A percentile compares a stretch with the other conserved stretches of the same genome.
These are phyloP conservation scores for Chrysocyon brachyurus DNA, from an alignment of 2,797 vertebrate species.

Conservation along the genomic window DNA sequence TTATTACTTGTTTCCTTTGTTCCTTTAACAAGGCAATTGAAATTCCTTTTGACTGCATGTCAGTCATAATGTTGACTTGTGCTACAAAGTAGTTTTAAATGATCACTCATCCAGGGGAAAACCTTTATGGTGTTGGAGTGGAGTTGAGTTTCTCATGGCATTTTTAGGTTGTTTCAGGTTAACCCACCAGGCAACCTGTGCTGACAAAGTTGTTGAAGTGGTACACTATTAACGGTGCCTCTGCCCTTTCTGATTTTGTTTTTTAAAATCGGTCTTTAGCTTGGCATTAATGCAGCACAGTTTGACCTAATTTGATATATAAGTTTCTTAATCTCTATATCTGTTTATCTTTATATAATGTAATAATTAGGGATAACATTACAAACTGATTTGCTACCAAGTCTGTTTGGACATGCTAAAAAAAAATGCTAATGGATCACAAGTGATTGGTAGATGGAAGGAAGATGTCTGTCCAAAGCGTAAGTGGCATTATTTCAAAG, in stretches of 20 bases:
- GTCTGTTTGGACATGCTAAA: background rate
- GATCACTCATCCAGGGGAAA: background rate
- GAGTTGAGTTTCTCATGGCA: background rate
- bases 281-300: background rate
- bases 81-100: background rate
- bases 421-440: background rate
- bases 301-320: background rate
- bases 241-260: background rate
- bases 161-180: background rate
- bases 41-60: background rate
- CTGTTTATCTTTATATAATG: background rate
- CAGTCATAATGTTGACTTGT: background rate
- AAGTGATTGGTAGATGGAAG: background rate
- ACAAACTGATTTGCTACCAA: background rate
- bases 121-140: background rate
- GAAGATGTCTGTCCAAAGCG: background rate
- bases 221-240: fast-evolving
- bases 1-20: background rate
- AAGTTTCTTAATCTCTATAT: background rate
- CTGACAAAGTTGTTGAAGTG: background rate
- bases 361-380: background rate
- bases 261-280: background rate
- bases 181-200: background rate
- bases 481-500: background rate
- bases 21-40: background rate